Percentiles rank a stretch among this genome's conserved stretches.
Evolutionary conservation across 2,888 invertebrate species (phyloP).

Genomic region (Spodoptera exigua): DNA sequence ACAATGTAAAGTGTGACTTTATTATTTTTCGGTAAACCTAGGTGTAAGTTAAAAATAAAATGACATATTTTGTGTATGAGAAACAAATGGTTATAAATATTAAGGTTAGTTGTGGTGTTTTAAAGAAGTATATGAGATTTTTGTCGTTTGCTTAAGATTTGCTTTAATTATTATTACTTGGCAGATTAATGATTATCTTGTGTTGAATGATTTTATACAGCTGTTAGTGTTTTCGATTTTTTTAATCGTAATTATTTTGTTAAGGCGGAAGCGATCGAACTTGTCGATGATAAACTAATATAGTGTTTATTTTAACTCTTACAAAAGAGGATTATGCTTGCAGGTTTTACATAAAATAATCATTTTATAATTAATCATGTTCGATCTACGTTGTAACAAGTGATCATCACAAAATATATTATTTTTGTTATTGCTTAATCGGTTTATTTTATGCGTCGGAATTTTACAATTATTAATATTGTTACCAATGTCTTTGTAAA

Average conservation of each 20-base stretch:
- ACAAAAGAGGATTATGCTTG: constrained; percentile 55
- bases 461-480: constrained; percentile 67
- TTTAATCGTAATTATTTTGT: constrained; percentile 64
- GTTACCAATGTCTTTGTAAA: constrained; percentile 80
- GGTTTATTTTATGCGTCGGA: constrained; percentile 72
- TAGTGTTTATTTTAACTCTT: constrained; percentile 53
- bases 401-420: constrained; percentile 71
- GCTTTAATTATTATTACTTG: constrained; percentile 84
- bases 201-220: constrained; percentile 77
- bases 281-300: constrained; percentile 54
- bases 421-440: constrained; percentile 74
- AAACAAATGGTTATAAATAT: constrained; percentile 59
- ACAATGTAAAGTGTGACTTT: constrained; percentile 43
- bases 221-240: constrained; percentile 76
- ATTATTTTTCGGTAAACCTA: constrained; percentile 59
- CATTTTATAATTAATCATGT: constrained; percentile 48
- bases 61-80: constrained; percentile 88
- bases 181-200: constrained; percentile 74
- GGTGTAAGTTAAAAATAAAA: constrained; percentile 75
- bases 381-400: constrained; percentile 53
- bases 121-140: constrained; percentile 68
- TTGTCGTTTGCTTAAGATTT: constrained; percentile 79
- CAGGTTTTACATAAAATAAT: constrained; percentile 51
- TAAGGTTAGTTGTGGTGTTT: constrained; percentile 68
- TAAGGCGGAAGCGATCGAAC: constrained; percentile 43